phyloP scores from a whole-genome alignment of 2,888 invertebrate genomes.

The Liposcelis brunnea region DNA sequence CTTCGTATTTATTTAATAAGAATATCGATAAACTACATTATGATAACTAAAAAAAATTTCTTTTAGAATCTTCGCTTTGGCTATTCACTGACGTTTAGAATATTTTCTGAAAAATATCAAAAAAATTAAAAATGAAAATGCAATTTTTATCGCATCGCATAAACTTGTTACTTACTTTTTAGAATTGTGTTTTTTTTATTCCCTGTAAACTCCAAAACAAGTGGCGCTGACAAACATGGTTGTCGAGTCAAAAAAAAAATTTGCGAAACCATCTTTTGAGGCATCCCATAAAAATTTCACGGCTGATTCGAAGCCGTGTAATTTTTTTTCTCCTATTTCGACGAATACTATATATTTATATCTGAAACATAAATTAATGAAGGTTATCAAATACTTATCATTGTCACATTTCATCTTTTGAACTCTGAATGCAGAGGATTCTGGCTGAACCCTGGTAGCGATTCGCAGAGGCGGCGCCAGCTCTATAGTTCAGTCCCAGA shows the following conservation, averaged over 20 bases:
- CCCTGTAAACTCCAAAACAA: constrained; percentile 51
- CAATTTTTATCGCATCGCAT: no score
- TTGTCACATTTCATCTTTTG: background rate
- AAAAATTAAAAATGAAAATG: no score
- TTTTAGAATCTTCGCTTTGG: no score
- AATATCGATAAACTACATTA: no score
- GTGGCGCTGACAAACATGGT: constrained; percentile 43
- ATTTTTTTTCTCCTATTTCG: constrained; percentile 46
- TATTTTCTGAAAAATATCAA: no score
- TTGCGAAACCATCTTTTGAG: constrained; percentile 38
- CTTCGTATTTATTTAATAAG: no score
- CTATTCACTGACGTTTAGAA: no score
- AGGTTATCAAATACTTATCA: constrained; percentile 8
- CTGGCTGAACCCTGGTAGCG: background rate
- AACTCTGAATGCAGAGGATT: background rate
- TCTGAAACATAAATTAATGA: constrained; percentile 28
- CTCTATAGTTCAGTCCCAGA: no score
- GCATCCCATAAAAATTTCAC: constrained; percentile 52
- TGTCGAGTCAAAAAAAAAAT: constrained; percentile 41
- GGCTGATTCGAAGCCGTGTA: constrained; percentile 42
- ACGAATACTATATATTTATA: constrained; percentile 46
- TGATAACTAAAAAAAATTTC: no score
- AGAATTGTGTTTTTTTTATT: constrained; percentile 25
- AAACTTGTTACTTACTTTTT: no score
- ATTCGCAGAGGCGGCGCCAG: background rate